Base-by-base conservation (phyloP, 2,888 invertebrate genomes). In the Scaptomyza flava region DNA sequence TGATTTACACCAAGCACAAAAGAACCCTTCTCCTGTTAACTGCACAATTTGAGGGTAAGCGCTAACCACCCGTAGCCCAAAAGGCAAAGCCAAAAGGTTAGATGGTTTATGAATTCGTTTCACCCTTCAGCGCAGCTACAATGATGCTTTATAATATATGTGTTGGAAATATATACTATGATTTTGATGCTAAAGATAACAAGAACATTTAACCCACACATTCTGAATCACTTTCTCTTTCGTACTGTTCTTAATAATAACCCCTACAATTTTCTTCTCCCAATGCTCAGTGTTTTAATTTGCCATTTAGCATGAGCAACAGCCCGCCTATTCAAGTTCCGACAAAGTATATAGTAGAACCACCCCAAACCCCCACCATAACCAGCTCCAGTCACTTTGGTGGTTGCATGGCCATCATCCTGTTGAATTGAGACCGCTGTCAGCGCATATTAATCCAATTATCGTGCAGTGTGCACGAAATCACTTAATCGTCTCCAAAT, bases 371-470 rank as follows among this genome's bases (percentile, higher is more conserved):
- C 76, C 59, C 66, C 17, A 11, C 7, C 33, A 48, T 1, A 9
- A 43, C 20, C 30, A 31, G 0, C 42, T 53, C 9, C 43, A 38
- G 27, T 45, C 46, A 45, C 14, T 45, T 56, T 46, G 61, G 60
- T 76, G 66, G 62, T 76, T 61, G 68, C 60, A 59, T 59, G 72
- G 53, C 50, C 74, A 59, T 71, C 79, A 71, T 72, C 66, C 65
- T 70, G 68, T 77, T 65, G 74, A 50, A 50, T 50, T 50, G 34
- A 23, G 36, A 34, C 34, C 60, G 77, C 74, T 81, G 85, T 81
- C 82, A 79, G 77, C 90, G 84, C 86, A 89, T 89, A 89, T 87
- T 90, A 90, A 90, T 90, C 90, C 90, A 90, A 90, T 90, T 90
- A 90, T 85, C 85, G 87, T 77, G 85, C 72, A 79, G 77, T 77